These are phyloP conservation scores for Drosophila picticornis DNA, from an alignment of 2,888 invertebrate species.

Conservation along the genomic window DNA sequence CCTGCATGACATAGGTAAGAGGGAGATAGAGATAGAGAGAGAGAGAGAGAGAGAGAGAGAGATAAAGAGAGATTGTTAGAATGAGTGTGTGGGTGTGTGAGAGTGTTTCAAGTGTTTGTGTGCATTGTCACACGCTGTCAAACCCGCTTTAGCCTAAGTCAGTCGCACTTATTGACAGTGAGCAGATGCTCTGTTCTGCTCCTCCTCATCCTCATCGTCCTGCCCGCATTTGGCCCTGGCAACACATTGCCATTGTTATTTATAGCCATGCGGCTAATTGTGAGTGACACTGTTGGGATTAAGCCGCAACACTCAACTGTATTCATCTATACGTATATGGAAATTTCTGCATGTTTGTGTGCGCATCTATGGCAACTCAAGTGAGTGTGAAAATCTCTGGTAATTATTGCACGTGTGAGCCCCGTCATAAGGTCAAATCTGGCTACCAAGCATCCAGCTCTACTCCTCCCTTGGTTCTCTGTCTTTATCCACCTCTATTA, in stretches of 20 bases:
- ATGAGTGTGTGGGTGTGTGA: slow-evolving; percentile 16
- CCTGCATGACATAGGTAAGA: slow-evolving; percentile 2
- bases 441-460: background rate
- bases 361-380: slow-evolving; percentile 63
- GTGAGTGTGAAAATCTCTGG: slow-evolving; percentile 68
- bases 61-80: background rate
- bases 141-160: slow-evolving; percentile 67
- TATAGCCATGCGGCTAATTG: slow-evolving; percentile 76
- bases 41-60: background rate
- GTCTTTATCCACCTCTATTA: slow-evolving; percentile 43
- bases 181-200: slow-evolving; percentile 25
- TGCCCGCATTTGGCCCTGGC: slow-evolving; percentile 9
- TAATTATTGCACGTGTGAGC: slow-evolving; percentile 42
- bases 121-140: slow-evolving; percentile 74
- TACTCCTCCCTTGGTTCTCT: no score
- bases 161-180: slow-evolving; percentile 60
- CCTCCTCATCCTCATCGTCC: background rate
- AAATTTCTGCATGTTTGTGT: slow-evolving; percentile 22
- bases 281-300: slow-evolving; percentile 66
- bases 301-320: slow-evolving; percentile 34
- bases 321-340: slow-evolving; percentile 21
- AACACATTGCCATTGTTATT: slow-evolving; percentile 59
- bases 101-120: slow-evolving; percentile 41
- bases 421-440: slow-evolving; percentile 6
- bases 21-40: background rate